phyloP scores from a whole-genome alignment of 2,113 vertebrate species.

The Oryzias woworae region DNA sequence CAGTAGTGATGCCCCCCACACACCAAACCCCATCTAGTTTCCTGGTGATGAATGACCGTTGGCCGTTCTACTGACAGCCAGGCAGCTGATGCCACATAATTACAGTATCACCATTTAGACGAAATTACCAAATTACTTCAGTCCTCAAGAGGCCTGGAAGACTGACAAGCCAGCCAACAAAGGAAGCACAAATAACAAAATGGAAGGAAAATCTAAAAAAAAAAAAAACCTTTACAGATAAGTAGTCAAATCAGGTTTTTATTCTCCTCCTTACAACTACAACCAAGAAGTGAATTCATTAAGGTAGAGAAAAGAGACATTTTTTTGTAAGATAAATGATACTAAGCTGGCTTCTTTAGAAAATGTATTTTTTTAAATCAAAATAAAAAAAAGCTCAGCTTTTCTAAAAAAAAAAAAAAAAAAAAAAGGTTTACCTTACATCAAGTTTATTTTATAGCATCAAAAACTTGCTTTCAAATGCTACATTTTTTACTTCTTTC shows the following conservation, averaged over 20 bases:
- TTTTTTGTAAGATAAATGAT: conserved; percentile 52
- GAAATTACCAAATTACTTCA: conserved; percentile 80
- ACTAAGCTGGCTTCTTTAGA: conserved; percentile 12
- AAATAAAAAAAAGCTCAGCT: conserved; percentile 25
- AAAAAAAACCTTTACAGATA: conserved; percentile 27
- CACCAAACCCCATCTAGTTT: conserved; percentile 47
- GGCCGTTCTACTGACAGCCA: conserved; percentile 72
- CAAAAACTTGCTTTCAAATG: neutral
- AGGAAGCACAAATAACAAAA: conserved; percentile 74
- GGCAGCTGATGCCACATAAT: conserved; percentile 79
- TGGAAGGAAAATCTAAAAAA: conserved; percentile 30
- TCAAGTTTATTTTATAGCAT: conserved; percentile 6
- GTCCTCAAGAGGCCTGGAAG: conserved; percentile 60
- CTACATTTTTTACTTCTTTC: neutral
- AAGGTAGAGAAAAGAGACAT: conserved; percentile 30
- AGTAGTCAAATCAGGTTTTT: conserved; percentile 48
- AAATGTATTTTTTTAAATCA: neutral
- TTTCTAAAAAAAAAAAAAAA: neutral
- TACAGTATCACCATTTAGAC: conserved; percentile 76
- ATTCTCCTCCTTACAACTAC: conserved; percentile 27
- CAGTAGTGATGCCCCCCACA: conserved; percentile 56
- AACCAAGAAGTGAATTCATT: conserved; percentile 52
- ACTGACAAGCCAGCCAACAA: conserved; percentile 74
- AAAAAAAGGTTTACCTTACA: conserved; percentile 25
- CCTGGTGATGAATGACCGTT: conserved; percentile 75